Base-by-base conservation (phyloP, 2,888 invertebrate genomes). In the Scaptomyza polygonia region DNA sequence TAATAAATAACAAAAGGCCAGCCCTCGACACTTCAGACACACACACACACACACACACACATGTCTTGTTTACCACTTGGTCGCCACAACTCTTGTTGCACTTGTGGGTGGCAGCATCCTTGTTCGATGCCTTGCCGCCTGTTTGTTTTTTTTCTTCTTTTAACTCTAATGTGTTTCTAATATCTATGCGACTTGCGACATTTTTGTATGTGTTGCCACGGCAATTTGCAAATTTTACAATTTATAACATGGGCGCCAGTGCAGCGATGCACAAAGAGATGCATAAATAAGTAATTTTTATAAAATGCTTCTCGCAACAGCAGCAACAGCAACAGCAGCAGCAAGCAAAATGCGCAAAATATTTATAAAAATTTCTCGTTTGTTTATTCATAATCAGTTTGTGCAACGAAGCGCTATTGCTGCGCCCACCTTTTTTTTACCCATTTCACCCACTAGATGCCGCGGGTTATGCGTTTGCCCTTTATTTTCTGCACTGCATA, bases 371-470 rank as follows among this genome's bases (percentile, higher is more conserved):
- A 75, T 80, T 39, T 77, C 72, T 68, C 77, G 76, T 83, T 88
- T 88, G 88, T 88, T 85, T 88, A 88, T 88, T 88, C 88, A 88
- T 89, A 89, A 88, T 86, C 88, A 88, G 87, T 85, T 88, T 85
- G 81, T 84, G 85, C 87, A 82, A 68, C 77, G 72, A 75, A 69
- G 76, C 72, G 71, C 29, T 51, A 29, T 51, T 63, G 63, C 63
- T 63, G 63, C 63, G 12, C 12, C 11, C 34, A 21, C 49, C 21
- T 11, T 0, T 21, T 11, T 6, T n/a, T 9, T 11, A 2, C 18
- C 40, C 40, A 9, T 39, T 64, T 30, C 65, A 14, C 16, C 8
- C 34, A 43, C 29, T 29, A 51, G 45, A 29, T 16, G 67, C 71
- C 64, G 59, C 67, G 63, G 55, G 67, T 34, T 54, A 57, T 18